phyloP scores from a whole-genome alignment of 2,888 invertebrate species.

The Drosophila demipolita region DNA sequence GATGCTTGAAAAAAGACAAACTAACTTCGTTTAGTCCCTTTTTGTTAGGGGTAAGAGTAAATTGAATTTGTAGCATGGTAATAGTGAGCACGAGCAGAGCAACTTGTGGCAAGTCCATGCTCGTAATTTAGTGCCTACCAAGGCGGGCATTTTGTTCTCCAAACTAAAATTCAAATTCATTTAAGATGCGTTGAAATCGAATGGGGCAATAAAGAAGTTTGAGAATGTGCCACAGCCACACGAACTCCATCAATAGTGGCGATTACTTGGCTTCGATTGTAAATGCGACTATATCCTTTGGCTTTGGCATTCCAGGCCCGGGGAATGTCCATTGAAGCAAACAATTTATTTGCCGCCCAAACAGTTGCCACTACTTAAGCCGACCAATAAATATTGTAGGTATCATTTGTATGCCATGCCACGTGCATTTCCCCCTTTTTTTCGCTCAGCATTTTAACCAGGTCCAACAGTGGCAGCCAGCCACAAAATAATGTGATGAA shows the following conservation, averaged over 20 bases:
- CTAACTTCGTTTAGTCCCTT: not conserved
- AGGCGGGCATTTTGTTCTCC: slow-evolving; percentile 28
- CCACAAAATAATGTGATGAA: slow-evolving; percentile 72
- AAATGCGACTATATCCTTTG: slow-evolving; percentile 10
- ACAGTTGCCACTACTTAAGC: slow-evolving; percentile 52
- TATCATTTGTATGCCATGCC: slow-evolving; percentile 70
- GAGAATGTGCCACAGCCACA: slow-evolving; percentile 32
- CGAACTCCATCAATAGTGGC: slow-evolving; percentile 64
- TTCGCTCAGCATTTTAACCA: slow-evolving; percentile 19
- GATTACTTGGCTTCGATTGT: slow-evolving; percentile 16
- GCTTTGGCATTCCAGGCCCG: not conserved
- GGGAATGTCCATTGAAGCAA: slow-evolving; percentile 29
- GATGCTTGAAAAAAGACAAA: not conserved
- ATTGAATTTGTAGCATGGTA: slow-evolving; percentile 13
- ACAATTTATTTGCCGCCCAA: slow-evolving; percentile 51
- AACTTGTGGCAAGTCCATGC: slow-evolving; percentile 3
- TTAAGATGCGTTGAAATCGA: slow-evolving; percentile 31
- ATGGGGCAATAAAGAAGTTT: slow-evolving; percentile 45
- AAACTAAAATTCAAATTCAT: slow-evolving; percentile 30
- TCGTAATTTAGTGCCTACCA: slow-evolving; percentile 35
- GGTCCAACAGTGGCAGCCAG: slow-evolving; percentile 31
- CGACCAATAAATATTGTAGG: slow-evolving; percentile 70
- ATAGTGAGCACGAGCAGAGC: not conserved
- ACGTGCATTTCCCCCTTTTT: slow-evolving; percentile 52
- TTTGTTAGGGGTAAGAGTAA: not conserved